phyloP scores from a whole-genome alignment of 2,797 vertebrate species.

The Galaxias olidus region DNA sequence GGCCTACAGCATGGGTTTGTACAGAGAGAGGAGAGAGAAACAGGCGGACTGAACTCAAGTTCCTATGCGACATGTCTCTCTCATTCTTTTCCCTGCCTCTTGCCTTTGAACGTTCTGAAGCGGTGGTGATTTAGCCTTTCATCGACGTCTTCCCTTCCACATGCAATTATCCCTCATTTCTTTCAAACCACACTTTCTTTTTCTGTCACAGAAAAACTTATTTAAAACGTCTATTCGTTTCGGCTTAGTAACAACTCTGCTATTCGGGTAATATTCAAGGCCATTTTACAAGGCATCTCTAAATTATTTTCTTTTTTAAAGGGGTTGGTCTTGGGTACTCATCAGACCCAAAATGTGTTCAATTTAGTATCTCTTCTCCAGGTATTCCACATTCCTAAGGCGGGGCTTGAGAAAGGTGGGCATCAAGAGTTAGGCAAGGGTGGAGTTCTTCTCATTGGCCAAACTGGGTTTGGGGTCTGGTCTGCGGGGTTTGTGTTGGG shows the following conservation, averaged over 20 bases:
- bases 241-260: slow-evolving; percentile 33
- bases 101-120: slow-evolving; percentile 36
- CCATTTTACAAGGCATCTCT: no score
- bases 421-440: slow-evolving; percentile 69
- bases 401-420: slow-evolving; percentile 39
- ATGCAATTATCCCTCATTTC: slow-evolving; percentile 35
- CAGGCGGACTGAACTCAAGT: not conserved
- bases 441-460: slow-evolving; percentile 74
- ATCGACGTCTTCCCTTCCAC: slow-evolving; percentile 38
- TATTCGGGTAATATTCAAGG: no score
- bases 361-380: slow-evolving; percentile 12
- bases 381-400: slow-evolving; percentile 29
- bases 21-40: not conserved
- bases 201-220: slow-evolving; percentile 58
- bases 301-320: no score
- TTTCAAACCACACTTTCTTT: slow-evolving; percentile 22
- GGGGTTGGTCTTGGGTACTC: no score
- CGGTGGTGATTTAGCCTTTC: slow-evolving; percentile 38
- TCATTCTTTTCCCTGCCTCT: slow-evolving; percentile 16
- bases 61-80: slow-evolving; percentile 14
- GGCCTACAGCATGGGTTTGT: not conserved
- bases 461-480: slow-evolving; percentile 80
- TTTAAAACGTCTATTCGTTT: slow-evolving; percentile 9
- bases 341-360: not conserved
- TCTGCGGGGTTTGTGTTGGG: slow-evolving; percentile 89